Evolutionary conservation across 2,797 vertebrate genomes (phyloP).

Genomic region (Bovichtus variegatus): DNA sequence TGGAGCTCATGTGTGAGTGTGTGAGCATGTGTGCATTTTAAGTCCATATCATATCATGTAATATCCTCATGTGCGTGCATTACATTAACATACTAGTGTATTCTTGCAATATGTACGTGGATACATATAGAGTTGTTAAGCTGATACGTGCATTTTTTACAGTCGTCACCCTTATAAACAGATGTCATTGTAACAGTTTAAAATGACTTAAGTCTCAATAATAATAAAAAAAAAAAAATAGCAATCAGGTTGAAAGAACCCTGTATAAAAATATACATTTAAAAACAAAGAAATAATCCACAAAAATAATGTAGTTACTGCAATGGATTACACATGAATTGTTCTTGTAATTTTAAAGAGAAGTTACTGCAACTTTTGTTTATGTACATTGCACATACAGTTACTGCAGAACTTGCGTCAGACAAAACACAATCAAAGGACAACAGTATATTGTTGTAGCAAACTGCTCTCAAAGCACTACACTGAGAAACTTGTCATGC

Average conservation of each 20-base stretch:
- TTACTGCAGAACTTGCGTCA: background rate
- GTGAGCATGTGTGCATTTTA: constrained; percentile 15
- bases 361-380: background rate
- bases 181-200: background rate
- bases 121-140: background rate
- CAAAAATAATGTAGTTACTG: background rate
- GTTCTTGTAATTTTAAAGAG: constrained; percentile 8
- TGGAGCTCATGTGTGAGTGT: background rate
- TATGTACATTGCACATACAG: background rate
- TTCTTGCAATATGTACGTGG: background rate
- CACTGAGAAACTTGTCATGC: constrained; percentile 79
- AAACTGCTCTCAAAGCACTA: constrained; percentile 62
- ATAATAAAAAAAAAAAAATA: background rate
- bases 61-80: background rate
- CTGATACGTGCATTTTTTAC: background rate
- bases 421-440: constrained; percentile 42
- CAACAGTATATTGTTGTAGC: constrained; percentile 24
- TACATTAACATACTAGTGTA: constrained; percentile 2
- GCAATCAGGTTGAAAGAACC: background rate
- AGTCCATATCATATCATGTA: background rate
- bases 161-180: background rate
- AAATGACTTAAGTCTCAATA: background rate
- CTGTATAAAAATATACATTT: background rate
- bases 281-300: background rate
- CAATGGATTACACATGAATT: background rate